These are phyloP conservation scores for Alouatta palliata DNA, from an alignment of 2,113 vertebrate species.

Conservation along the genomic window DNA sequence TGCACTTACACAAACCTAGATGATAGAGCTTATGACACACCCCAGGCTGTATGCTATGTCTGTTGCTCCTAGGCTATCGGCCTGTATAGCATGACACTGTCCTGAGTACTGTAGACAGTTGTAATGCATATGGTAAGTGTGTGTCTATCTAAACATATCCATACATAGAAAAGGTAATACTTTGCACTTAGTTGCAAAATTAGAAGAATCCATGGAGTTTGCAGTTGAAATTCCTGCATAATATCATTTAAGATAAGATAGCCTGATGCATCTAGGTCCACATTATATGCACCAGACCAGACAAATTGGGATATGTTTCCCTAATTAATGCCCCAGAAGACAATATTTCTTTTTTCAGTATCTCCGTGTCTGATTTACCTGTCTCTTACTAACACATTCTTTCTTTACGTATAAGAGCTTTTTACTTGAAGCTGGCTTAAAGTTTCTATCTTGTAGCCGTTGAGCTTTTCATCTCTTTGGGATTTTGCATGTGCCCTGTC, in stretches of 20 bases:
- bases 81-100: neutral
- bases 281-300: neutral
- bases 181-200: neutral
- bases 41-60: neutral
- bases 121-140: neutral
- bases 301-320: neutral
- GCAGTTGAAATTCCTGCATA: neutral
- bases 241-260: neutral
- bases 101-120: neutral
- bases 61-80: neutral
- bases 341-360: neutral
- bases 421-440: neutral
- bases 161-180: neutral
- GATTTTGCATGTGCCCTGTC: neutral
- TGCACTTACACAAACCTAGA: neutral
- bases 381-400: neutral
- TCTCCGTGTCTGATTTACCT: neutral
- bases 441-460: neutral
- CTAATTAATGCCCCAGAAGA: neutral
- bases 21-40: neutral
- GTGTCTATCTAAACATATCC: neutral
- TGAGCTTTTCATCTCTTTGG: neutral
- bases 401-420: neutral
- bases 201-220: neutral
- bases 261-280: neutral